Percentiles rank a stretch among this genome's conserved stretches.
These are phyloP conservation scores for Forbesichthys papilliferus DNA, from an alignment of 2,113 vertebrate genomes.

Conservation along the genomic window DNA sequence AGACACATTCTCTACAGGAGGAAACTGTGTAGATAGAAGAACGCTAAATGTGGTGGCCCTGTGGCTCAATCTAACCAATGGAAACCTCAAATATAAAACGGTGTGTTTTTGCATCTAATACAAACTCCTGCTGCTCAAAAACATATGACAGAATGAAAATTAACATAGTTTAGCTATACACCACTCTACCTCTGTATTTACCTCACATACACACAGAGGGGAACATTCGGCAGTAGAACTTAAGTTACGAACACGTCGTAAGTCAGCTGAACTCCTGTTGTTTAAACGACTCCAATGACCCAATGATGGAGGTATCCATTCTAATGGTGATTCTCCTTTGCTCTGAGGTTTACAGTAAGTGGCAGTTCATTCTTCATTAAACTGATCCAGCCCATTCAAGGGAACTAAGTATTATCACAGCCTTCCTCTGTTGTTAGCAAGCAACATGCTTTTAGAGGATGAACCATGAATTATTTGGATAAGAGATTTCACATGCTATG, in stretches of 20 bases:
- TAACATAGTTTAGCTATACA: background rate
- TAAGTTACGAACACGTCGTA: too few species aligned
- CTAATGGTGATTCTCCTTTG: conserved; percentile 32
- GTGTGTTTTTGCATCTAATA: too few species aligned
- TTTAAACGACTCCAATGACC: too few species aligned
- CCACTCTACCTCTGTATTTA: conserved; percentile 15
- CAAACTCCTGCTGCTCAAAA: too few species aligned
- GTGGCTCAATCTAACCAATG: too few species aligned
- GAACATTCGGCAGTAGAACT: background rate
- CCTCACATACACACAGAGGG: background rate
- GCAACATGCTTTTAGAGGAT: background rate
- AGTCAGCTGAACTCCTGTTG: background rate
- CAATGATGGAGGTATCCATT: conserved; percentile 7
- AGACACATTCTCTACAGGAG: too few species aligned
- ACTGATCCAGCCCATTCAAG: background rate
- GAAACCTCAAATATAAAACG: too few species aligned
- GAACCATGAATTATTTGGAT: too few species aligned
- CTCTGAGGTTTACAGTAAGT: conserved; percentile 37
- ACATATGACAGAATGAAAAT: conserved; percentile 45
- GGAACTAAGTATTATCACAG: background rate
- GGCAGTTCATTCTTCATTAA: conserved; percentile 18
- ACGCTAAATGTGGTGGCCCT: too few species aligned
- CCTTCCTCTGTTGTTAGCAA: background rate
- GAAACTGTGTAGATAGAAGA: too few species aligned
- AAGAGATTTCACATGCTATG: too few species aligned